Evolutionary conservation across 2,113 vertebrate species (phyloP).

Genomic region (Actinemys pallida): DNA sequence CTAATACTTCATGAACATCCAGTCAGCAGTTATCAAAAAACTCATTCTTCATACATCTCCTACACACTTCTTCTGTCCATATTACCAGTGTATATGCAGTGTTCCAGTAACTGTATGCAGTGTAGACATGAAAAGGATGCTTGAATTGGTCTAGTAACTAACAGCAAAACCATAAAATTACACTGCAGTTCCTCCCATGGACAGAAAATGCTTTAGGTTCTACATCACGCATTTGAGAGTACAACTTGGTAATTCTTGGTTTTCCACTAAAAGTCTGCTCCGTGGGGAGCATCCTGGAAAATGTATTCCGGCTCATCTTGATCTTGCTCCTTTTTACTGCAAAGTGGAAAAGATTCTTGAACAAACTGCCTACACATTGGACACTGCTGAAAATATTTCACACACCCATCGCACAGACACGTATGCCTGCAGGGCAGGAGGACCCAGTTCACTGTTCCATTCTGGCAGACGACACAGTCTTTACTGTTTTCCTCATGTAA

Average conservation of each 20-base stretch:
- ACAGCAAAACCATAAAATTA: slow-evolving; percentile 8
- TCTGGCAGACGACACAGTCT: slow-evolving; percentile 97
- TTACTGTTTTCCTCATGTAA: slow-evolving; percentile 74
- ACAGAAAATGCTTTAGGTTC: not conserved
- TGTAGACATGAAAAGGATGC: not conserved
- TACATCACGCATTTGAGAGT: not conserved
- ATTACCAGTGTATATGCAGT: not conserved
- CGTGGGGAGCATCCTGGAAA: slow-evolving; percentile 25
- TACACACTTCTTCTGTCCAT: slow-evolving; percentile 31
- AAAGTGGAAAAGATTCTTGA: slow-evolving; percentile 89
- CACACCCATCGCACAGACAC: slow-evolving; percentile 90
- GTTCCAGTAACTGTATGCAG: slow-evolving; percentile 6
- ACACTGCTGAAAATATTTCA: slow-evolving; percentile 90
- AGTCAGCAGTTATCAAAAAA: slow-evolving; percentile 60
- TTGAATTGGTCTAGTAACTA: slow-evolving; percentile 37
- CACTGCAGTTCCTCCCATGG: slow-evolving; percentile 15
- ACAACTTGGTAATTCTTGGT: not conserved
- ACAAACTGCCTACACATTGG: slow-evolving; percentile 95
- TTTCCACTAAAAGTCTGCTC: not conserved
- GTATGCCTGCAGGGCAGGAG: slow-evolving; percentile 95
- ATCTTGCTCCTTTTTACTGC: slow-evolving; percentile 74
- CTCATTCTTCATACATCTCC: slow-evolving; percentile 40
- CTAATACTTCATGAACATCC: slow-evolving; percentile 39
- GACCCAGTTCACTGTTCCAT: slow-evolving; percentile 90
- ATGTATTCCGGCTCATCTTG: not conserved